A percentile compares a stretch with the other conserved stretches of the same genome.
These are phyloP conservation scores for Montipora foliosa DNA, from an alignment of 64 coral and sea anemone genomes.

Conservation along the genomic window DNA sequence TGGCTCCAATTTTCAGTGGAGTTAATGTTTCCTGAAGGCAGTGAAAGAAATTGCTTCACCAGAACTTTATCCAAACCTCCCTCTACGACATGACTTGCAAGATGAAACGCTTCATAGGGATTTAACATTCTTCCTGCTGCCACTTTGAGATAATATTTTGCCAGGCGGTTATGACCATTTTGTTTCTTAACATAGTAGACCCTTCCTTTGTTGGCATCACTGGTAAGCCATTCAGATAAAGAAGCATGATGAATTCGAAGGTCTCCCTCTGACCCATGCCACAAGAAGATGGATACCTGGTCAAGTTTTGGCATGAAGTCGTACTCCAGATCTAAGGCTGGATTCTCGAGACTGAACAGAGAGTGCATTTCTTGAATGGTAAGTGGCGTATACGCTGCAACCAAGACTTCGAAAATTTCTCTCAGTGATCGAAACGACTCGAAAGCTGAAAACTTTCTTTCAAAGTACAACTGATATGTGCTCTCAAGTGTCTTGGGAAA, in stretches of 20 bases:
- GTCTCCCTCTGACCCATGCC: constrained; percentile 38
- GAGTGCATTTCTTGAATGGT: constrained; percentile 40
- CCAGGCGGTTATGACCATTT: constrained; percentile 71
- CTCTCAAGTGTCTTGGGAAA: constrained; percentile 74
- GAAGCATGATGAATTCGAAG: constrained; percentile 78
- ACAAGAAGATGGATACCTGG: constrained; percentile 67
- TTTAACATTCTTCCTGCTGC: neutral
- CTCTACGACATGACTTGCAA: constrained; percentile 73
- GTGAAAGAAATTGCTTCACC: constrained; percentile 16
- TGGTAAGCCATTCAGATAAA: constrained; percentile 84
- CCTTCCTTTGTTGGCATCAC: constrained; percentile 61
- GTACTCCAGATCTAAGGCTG: constrained; percentile 42
- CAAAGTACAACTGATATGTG: constrained; percentile 73
- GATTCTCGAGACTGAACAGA: neutral
- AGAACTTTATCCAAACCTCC: constrained; percentile 8
- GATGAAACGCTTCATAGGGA: constrained; percentile 36
- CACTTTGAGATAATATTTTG: constrained; percentile 56
- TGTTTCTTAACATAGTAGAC: constrained; percentile 59
- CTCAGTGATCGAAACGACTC: constrained; percentile 54
- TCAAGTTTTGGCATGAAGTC: constrained; percentile 68
- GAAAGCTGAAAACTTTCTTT: constrained; percentile 9
- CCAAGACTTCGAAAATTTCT: constrained; percentile 67
- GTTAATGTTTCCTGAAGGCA: constrained; percentile 49
- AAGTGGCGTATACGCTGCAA: constrained; percentile 32
- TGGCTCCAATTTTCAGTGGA: constrained; percentile 46